Base-by-base conservation (phyloP, 2,888 invertebrate genomes). In the Lamproptera curius region DNA sequence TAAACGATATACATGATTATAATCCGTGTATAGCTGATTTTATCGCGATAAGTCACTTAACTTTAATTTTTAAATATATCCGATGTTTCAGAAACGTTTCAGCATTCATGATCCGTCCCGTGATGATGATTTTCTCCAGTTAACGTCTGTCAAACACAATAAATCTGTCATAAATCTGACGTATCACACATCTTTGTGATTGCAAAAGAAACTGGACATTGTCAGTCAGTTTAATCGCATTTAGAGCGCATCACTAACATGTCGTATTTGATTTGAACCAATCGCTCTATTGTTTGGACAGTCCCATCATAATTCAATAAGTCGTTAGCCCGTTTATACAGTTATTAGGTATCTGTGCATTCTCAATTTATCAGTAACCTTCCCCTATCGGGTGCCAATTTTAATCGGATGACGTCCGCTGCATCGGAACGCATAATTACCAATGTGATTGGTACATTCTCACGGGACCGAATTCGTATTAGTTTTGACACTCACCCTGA, bases 401-500 rank as follows among this genome's bases (percentile, higher is more conserved):
- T 85, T 84, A 85, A 86, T 86, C 82, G 78, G 76, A 80, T 78
- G 84, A 82, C 73, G 70, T 61, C 67, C 61, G 69, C 70, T 84
- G 80, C 78, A 84, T 76, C 72, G 68, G 73, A 80, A 81, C 76
- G 77, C 78, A 82, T 83, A 84, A 86, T 87, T 84, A 83, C 65
- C 55, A 56, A 56, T 50, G 49, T 77, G 70, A 78, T 73, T 73
- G 69, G 66, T 65, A 73, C 69, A 72, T 69, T 85, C 86, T 84
- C 87, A 79, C 82, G 86, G 84, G 86, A 84, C 79, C 61, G 57
- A 61, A 67, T 73, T 76, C 75, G 80, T 86, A 87, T 87, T 87
- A 84, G 85, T 84, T 87, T 86, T 87, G 87, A 87, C 87, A 80
- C 81, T 80, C 74, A 76, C 77, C 85, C 78, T 87, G 87, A 87